Percentiles rank a stretch among this genome's conserved stretches.
phyloP scores from a whole-genome alignment of 1,140 invertebrate species.

The Popillia japonica region DNA sequence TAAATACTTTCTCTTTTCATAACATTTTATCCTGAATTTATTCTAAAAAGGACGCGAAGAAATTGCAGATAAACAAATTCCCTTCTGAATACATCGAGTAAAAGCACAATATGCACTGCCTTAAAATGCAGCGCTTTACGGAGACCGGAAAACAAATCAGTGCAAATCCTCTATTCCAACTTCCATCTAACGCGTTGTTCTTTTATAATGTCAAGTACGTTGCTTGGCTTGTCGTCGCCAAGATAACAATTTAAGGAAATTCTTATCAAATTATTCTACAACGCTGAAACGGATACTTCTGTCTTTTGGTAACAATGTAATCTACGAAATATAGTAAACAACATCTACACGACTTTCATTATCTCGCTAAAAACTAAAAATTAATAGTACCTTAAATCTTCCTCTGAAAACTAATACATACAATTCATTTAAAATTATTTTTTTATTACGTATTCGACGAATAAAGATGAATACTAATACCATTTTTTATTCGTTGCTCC shows the following conservation, averaged over 20 bases:
- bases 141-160: not conserved
- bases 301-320: too few species aligned
- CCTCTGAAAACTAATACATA: too few species aligned
- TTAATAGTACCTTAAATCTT: too few species aligned
- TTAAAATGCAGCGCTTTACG: not conserved
- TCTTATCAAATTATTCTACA: not conserved
- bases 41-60: not conserved
- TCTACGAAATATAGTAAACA: too few species aligned
- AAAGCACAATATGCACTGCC: constrained; percentile 2
- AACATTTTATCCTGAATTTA: not conserved
- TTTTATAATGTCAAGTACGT: not conserved
- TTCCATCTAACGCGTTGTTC: not conserved
- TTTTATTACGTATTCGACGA: not conserved
- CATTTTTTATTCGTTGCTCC: not conserved
- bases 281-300: too few species aligned
- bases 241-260: not conserved
- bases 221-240: not conserved
- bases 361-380: too few species aligned
- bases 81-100: not conserved
- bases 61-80: not conserved
- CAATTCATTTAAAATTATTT: not conserved
- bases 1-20: too few species aligned
- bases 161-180: not conserved
- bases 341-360: too few species aligned
- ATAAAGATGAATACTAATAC: too few species aligned